Evolutionary conservation across 2,113 vertebrate species (phyloP).

Genomic region (Neodontobutis hainanensis): DNA sequence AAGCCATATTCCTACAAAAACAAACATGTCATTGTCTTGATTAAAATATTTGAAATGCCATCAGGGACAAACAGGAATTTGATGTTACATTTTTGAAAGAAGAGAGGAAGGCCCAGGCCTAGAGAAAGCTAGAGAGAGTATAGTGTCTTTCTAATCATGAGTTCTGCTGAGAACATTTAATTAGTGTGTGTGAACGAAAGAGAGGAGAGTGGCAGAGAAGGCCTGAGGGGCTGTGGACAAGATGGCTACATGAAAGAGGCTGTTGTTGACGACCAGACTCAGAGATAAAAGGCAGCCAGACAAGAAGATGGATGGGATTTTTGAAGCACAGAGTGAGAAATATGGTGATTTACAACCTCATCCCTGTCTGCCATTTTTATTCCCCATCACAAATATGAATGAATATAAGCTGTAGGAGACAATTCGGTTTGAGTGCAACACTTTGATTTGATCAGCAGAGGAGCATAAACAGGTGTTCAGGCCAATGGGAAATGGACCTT

Average conservation of each 20-base stretch:
- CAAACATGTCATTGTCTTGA: conserved; percentile 24
- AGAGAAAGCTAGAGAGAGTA: conserved; percentile 41
- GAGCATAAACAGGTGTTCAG: too few relatives aligned
- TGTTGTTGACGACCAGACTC: conserved; percentile 67
- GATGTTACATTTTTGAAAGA: background rate
- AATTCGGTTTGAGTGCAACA: background rate
- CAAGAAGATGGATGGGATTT: conserved; percentile 69
- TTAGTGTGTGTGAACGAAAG: conserved; percentile 71
- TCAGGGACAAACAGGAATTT: conserved; percentile 5
- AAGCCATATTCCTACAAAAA: conserved; percentile 30
- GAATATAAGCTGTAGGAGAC: background rate
- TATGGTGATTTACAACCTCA: conserved; percentile 41
- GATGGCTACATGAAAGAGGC: conserved; percentile 73
- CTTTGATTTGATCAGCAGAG: background rate
- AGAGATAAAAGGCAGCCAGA: conserved; percentile 67
- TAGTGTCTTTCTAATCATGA: conserved; percentile 62
- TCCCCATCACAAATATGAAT: background rate
- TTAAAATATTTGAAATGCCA: conserved; percentile 19
- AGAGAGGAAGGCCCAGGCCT: conserved; percentile 2
- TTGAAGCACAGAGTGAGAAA: conserved; percentile 44
- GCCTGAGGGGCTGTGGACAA: conserved; percentile 64
- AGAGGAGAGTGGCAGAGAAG: conserved; percentile 53
- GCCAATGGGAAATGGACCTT: too few relatives aligned
- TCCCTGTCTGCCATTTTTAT: conserved; percentile 15
- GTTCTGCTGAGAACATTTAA: conserved; percentile 75